Evolutionary conservation across 2,888 invertebrate species (phyloP).

Genomic region (Chaetoderma sp.): DNA sequence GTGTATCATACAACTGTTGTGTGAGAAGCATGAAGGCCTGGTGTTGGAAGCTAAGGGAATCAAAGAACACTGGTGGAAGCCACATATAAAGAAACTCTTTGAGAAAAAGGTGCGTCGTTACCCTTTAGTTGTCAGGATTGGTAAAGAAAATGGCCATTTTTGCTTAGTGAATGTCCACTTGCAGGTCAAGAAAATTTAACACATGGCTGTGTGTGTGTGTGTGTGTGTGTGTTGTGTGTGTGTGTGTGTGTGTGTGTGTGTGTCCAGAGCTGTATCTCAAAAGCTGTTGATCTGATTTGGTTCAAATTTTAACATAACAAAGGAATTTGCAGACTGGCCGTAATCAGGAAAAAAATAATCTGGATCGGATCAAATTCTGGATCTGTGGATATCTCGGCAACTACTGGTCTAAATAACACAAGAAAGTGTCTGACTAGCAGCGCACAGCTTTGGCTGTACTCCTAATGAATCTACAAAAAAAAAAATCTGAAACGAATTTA

Average conservation of each 20-base stretch:
- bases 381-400: not conserved
- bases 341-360: not conserved
- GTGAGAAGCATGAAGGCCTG: slow-evolving; percentile 84
- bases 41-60: slow-evolving; percentile 90
- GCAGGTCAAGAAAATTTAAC: no score
- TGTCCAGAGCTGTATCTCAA: no score
- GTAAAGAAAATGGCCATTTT: not conserved
- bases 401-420: not conserved
- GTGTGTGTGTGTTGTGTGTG: no score
- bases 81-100: slow-evolving; percentile 82
- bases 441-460: no score
- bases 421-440: no score
- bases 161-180: not conserved
- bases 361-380: no score
- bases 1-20: slow-evolving; percentile 86
- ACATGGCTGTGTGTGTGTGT: no score
- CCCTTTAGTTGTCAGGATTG: no score
- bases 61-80: slow-evolving; percentile 88
- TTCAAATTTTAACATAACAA: not conserved
- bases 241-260: not conserved
- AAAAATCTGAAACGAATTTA: no score
- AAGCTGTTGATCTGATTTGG: no score
- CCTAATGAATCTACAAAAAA: no score
- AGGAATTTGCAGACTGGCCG: not conserved
- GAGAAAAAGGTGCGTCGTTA: slow-evolving; percentile 75